Base-by-base conservation (phyloP, 2,888 invertebrate species). In the Lingula anatina region DNA sequence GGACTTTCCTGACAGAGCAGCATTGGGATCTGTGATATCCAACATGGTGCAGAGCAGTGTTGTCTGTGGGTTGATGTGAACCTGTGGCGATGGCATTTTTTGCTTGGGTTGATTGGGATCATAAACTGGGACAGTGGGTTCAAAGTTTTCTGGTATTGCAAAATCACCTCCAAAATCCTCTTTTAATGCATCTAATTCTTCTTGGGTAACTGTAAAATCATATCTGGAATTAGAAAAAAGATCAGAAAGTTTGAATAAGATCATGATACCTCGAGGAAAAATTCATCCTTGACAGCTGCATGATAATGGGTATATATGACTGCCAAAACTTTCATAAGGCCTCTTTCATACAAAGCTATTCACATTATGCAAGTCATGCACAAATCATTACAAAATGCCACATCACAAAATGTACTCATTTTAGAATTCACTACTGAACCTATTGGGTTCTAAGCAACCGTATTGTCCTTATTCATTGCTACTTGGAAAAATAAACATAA, bases 121-220 rank as follows among this genome's bases (percentile, higher is more conserved):
- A 53, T 84, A 86, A 1, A 84, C 76, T 38, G 85, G 82, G 1
- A 85, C 89, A 12, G 90, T 92, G 60, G 80, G 83, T 20, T 80
- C 80, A 79, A 99, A 99, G 77, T 87, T 88, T 0, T 83, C 77
- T 0, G 90, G 90, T 48, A 97, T 83, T 41, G 72, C 75, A 44
- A 94, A 78, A 64, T 86, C 80, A 46, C 81, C 80, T 35, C 82
- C 80, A 69, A 95, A 86, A 69, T 85, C 81, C 39, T 80, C 76
- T 1, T 81, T 64, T 4, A 92, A 78, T 20, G 79, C 76, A 20
- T 83, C 78, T 56, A 88, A 84, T 68, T 95, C 92, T 50, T 86
- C 85, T 45, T 81, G 77, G 5, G 85, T 85, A 21, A 91, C 90
- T 45, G 83, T 84, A 69, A 87, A 90, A 56, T 83, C 78, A 79